Conservation (phyloP, 2,113 vertebrate species). For the Uria aalge region DNA sequence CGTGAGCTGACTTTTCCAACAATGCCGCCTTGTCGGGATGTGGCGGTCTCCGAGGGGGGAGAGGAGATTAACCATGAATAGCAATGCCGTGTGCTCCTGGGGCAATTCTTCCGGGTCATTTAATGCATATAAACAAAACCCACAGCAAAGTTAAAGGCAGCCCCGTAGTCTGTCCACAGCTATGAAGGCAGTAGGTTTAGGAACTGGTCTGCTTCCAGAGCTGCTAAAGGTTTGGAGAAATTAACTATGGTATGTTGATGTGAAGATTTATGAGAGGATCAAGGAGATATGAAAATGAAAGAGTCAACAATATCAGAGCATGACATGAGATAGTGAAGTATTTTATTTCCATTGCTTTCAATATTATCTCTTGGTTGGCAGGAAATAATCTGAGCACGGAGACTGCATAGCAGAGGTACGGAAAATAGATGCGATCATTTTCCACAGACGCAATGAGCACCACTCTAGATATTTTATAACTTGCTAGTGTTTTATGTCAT, state of each 20-base stretch:
- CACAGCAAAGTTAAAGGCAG: background rate
- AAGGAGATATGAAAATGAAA: background rate
- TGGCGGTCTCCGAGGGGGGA: rapidly evolving
- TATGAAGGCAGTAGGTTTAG: background rate
- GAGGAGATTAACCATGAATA: background rate
- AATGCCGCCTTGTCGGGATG: background rate
- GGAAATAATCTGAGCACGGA: slow-evolving; percentile 38
- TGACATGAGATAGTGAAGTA: background rate
- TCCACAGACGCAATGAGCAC: slow-evolving; percentile 52
- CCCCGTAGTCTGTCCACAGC: background rate
- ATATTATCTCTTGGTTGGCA: slow-evolving; percentile 34
- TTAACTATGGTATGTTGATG: background rate
- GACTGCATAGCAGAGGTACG: slow-evolving; percentile 4
- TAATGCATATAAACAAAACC: background rate
- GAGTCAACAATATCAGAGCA: slow-evolving; percentile 3
- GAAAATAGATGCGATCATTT: slow-evolving; percentile 68
- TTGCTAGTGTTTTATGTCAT: slow-evolving; percentile 64
- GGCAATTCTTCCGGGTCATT: background rate
- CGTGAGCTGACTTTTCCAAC: background rate
- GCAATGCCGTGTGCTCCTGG: rapidly evolving
- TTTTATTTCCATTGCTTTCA: slow-evolving; percentile 31
- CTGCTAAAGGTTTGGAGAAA: slow-evolving; percentile 15
- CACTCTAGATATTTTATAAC: slow-evolving; percentile 66
- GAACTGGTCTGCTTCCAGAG: background rate
- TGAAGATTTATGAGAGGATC: slow-evolving; percentile 5